phyloP scores from a whole-genome alignment of 2,888 invertebrate genomes.

The Phengaris alcon region DNA sequence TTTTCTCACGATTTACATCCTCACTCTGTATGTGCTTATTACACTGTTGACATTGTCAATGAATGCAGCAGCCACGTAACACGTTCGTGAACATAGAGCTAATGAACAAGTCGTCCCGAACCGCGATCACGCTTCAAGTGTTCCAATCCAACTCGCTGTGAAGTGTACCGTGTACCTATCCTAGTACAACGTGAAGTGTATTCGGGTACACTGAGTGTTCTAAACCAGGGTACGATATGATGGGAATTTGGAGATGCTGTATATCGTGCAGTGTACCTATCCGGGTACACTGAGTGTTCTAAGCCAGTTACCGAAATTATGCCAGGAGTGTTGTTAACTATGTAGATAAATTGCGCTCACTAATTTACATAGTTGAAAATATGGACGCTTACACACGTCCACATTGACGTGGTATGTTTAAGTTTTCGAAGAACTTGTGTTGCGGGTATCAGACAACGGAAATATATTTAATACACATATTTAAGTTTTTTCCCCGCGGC shows the following conservation, averaged over 20 bases:
- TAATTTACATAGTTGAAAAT: neutral
- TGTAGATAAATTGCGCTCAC: neutral
- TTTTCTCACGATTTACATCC: neutral
- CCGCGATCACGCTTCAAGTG: neutral
- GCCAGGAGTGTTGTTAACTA: neutral
- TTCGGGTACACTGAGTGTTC: no score
- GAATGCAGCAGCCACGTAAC: neutral
- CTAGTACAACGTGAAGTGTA: neutral
- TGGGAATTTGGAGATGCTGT: no score
- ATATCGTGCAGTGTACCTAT: neutral
- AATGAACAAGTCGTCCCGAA: conserved; percentile 5
- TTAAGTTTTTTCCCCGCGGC: no score
- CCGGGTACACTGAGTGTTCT: neutral
- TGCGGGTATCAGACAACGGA: no score
- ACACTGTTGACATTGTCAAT: neutral
- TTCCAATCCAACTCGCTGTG: neutral
- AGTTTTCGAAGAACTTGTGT: no score
- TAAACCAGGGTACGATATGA: no score
- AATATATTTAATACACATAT: no score
- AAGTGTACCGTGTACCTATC: neutral
- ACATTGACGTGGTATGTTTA: no score
- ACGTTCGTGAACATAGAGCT: neutral
- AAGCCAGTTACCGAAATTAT: neutral
- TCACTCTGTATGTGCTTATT: neutral
- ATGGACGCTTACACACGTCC: no score